A percentile compares a stretch with the other conserved stretches of the same genome.
Evolutionary conservation across 2,113 vertebrate species (phyloP).

Genomic region (Typhlomys cinereus): DNA sequence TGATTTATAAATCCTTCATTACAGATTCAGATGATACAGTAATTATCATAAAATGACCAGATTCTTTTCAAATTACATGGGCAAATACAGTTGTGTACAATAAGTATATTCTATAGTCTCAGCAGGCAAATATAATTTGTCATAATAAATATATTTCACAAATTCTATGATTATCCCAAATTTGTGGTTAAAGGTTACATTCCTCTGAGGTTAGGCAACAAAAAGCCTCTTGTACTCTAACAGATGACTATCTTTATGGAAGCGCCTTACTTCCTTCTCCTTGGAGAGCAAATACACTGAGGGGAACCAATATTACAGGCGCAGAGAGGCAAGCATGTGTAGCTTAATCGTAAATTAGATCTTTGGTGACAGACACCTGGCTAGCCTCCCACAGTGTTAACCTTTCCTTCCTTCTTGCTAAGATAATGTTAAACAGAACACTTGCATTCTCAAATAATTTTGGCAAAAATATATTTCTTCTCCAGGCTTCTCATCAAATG

Average conservation of each 20-base stretch:
- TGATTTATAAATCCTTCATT: background rate
- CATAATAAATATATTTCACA: slow-evolving; percentile 7
- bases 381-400: background rate
- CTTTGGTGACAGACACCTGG: slow-evolving; percentile 41
- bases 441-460: background rate
- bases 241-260: slow-evolving; percentile 40
- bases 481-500: background rate
- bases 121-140: background rate
- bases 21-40: background rate
- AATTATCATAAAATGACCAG: background rate
- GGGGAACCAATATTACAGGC: background rate
- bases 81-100: background rate
- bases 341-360: slow-evolving; percentile 44
- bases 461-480: slow-evolving; percentile 32
- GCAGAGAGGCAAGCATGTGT: slow-evolving; percentile 3
- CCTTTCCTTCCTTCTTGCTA: slow-evolving; percentile 39
- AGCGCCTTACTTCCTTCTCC: slow-evolving; percentile 53
- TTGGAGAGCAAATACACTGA: background rate
- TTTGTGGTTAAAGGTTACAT: slow-evolving; percentile 64
- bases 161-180: slow-evolving; percentile 12
- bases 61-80: background rate
- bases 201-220: slow-evolving; percentile 53
- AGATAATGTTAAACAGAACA: background rate
- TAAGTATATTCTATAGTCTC: background rate
- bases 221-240: slow-evolving; percentile 46